Evolutionary conservation across 2,113 vertebrate species (phyloP), one percentile per base, ranked within the genome.

Genomic region (Saguinus imperator): DNA sequence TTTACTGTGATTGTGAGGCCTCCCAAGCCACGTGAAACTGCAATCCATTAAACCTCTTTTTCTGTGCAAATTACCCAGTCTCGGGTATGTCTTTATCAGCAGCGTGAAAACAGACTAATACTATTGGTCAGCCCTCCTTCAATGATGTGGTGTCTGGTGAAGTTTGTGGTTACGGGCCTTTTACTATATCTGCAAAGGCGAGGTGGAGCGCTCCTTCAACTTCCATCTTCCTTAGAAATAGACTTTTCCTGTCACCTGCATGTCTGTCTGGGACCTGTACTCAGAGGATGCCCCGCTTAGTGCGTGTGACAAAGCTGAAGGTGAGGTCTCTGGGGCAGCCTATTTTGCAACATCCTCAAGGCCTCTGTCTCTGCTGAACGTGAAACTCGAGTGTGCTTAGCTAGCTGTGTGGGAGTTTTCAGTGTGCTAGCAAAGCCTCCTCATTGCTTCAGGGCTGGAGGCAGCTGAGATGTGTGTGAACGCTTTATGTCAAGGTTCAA

Each of bases 211-310:
- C 29, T 27, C 6, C 12, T 52, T 84, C 13, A 21, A 17, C 70
- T 57, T 40, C 35, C 3, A 4, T 11, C 20, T 72, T n/a, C 9
- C 14, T 25, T 23, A 43, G 25, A 32, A 6, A 14, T 7, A 18
- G 7, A 37, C 10, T 13, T 94, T 48, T 40, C 29, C 18, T 27
- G 6, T 55, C n/a, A 10, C 61, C 20, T 29, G 40, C 0, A 0
- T 58, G 29, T 79, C 20, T 8, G 4, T 8, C 25, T 3, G 32
- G n/a, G 14, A 9, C 45, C 35, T 58, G 18, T 23, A 4, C 55
- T 48, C 18, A 40, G 72, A 64, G 48, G 40, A 16, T 8, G 4
- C 23, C 17, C 52, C 10, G 13, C 25, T n/a, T 0, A 0, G 0
- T 0, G 4, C 17, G 21, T 9, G 16, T 87, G 35, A 20, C 32